These are phyloP conservation scores for Himantopus leucocephalus DNA, from an alignment of 2,113 vertebrate genomes.

Conservation along the genomic window DNA sequence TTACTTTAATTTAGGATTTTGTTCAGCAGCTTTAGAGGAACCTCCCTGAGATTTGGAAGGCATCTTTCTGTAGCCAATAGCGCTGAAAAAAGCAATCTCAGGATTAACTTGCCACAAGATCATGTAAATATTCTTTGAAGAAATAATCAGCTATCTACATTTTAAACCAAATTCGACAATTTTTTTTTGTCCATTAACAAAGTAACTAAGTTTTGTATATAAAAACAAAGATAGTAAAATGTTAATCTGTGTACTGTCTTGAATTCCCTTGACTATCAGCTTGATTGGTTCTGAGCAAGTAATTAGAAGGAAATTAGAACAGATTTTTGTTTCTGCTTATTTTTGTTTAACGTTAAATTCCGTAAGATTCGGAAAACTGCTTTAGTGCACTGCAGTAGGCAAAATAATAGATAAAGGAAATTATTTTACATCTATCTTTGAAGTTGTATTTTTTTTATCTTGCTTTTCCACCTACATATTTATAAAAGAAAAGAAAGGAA, in stretches of 20 bases:
- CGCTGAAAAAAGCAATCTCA: neutral
- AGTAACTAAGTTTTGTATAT: neutral
- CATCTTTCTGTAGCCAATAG: neutral
- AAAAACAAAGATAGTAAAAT: neutral
- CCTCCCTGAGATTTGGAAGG: neutral
- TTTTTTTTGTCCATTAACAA: neutral
- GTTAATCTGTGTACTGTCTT: neutral
- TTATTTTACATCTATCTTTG: conserved; percentile 23
- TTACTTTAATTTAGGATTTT: neutral
- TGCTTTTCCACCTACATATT: neutral
- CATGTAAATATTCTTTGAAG: neutral
- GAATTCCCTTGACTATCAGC: neutral
- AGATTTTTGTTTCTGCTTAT: conserved; percentile 27
- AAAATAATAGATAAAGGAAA: conserved; percentile 35
- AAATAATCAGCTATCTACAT: neutral
- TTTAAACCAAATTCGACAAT: neutral
- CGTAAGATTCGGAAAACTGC: neutral
- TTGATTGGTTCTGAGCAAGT: conserved; percentile 6
- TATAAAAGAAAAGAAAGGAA: conserved; percentile 15
- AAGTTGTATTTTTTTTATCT: neutral
- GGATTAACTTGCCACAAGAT: neutral
- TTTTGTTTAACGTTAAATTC: conserved; percentile 44
- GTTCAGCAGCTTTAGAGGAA: neutral
- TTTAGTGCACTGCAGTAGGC: neutral
- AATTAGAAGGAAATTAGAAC: conserved; percentile 35